Evolutionary conservation across 2,888 invertebrate genomes (phyloP), one percentile per base, ranked within the genome.

Genomic region (Platerodrilus igneus): DNA sequence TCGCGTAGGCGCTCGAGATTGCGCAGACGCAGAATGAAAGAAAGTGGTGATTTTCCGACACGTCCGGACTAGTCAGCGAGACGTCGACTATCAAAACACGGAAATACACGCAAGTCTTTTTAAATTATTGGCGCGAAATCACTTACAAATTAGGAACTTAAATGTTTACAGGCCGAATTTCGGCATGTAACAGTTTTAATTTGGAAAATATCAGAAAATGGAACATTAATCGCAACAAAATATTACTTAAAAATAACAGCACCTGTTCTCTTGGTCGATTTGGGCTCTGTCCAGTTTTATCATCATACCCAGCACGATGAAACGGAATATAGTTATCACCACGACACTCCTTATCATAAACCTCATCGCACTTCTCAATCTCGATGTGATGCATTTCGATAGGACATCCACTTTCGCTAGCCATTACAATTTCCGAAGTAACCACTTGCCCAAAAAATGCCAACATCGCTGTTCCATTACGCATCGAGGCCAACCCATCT

Each of bases 391-490:
- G 88, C 74, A 96, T 86, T 68, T 99, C 97, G 50, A 96, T 92
- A 1, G 97, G 97, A 63, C 97, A 99, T 1, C 95, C 92, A 16
- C 89, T 88, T 64, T 96, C 95, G 37, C 93, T 92, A 8, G 95
- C 94, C 88, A 96, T 93, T 53, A 96, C 86, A 57, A 99, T 86
- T 70, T 99, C 97, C 9, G 92, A 91, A 7, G 94, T 90, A 32
- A 97, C 93, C 53, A 97, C 80, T 74, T 97, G 96, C 44, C 96
- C 92, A 66, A 96, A 96, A 70, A 95, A 96, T 16, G 95, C 94
- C 45, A 96, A 75, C 47, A 96, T 70, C 0, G 90, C 91, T 0
- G 94, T 95, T 35, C 89, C 76, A 66, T 94, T 95, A 37, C 76
- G 79, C 46, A 81, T 73, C 0, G 93, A 94, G 1, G 85, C 82